Percentiles rank a stretch among this genome's conserved stretches.
These are phyloP conservation scores for Acronicta aceris DNA, from an alignment of 2,888 invertebrate genomes.

Conservation along the genomic window DNA sequence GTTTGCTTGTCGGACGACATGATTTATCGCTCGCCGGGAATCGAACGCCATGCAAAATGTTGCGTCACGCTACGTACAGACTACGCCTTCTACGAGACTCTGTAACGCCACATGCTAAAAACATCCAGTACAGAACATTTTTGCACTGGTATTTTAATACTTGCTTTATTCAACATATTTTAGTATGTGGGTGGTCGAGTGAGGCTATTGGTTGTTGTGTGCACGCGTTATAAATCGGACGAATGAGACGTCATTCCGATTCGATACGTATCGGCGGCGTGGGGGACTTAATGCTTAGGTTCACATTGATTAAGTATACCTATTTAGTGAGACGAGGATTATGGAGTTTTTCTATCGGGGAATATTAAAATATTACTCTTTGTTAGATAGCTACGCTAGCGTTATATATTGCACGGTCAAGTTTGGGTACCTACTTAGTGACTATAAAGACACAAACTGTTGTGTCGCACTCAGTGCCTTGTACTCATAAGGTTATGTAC, in stretches of 20 bases:
- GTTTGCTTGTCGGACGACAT: slow-evolving; percentile 80
- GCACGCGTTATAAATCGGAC: slow-evolving; percentile 81
- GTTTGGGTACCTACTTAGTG: slow-evolving; percentile 14
- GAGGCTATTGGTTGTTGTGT: slow-evolving; percentile 61
- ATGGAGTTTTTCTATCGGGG: slow-evolving; percentile 61
- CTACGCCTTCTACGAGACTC: slow-evolving; percentile 48
- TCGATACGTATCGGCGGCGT: slow-evolving; percentile 81
- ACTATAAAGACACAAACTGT: slow-evolving; percentile 13
- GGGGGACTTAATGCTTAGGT: slow-evolving; percentile 80
- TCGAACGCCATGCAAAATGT: slow-evolving; percentile 85
- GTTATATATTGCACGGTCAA: slow-evolving; percentile 25
- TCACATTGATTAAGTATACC: slow-evolving; percentile 84
- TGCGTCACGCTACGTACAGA: slow-evolving; percentile 79
- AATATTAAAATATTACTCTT: slow-evolving; percentile 57
- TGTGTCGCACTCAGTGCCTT: slow-evolving; percentile 24
- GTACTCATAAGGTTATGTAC: slow-evolving; percentile 29
- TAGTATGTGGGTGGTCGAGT: slow-evolving; percentile 59
- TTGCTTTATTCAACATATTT: slow-evolving; percentile 4
- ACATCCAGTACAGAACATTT: slow-evolving; percentile 6
- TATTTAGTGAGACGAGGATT: slow-evolving; percentile 80
- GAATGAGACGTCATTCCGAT: slow-evolving; percentile 87
- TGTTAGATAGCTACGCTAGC: slow-evolving; percentile 22
- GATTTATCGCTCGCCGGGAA: slow-evolving; percentile 79
- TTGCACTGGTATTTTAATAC: slow-evolving; percentile 43
- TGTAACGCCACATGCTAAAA: slow-evolving; percentile 61